Conservation (phyloP, 2,113 vertebrate genomes). For the Proterorhinus semilunaris region DNA sequence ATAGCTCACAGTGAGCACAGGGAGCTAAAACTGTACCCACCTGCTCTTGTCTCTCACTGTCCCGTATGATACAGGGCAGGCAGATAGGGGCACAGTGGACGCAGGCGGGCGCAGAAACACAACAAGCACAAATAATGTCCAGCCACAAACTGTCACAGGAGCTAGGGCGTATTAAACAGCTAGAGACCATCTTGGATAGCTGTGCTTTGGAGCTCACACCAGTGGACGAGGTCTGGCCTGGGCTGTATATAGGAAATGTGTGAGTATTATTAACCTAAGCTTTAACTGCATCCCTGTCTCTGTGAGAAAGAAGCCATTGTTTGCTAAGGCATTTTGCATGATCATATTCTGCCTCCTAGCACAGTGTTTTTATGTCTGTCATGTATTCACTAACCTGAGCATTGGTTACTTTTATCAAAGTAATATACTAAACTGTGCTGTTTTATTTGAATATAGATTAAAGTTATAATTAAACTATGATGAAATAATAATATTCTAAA, state of each 20-base stretch:
- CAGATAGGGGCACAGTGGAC: slow-evolving; percentile 12
- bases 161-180: slow-evolving; percentile 61
- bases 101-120: slow-evolving; percentile 25
- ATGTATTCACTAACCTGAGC: too few species aligned
- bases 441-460: too few species aligned
- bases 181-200: slow-evolving; percentile 72
- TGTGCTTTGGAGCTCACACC: slow-evolving; percentile 76
- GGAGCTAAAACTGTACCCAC: slow-evolving; percentile 65
- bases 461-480: too few species aligned
- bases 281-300: too few species aligned
- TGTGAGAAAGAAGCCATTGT: too few species aligned
- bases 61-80: slow-evolving; percentile 24
- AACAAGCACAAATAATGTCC: slow-evolving; percentile 57
- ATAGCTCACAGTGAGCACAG: slow-evolving; percentile 36
- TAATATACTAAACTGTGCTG: too few species aligned
- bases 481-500: too few species aligned
- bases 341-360: too few species aligned
- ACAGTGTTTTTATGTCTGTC: too few species aligned
- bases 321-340: too few species aligned
- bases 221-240: slow-evolving; percentile 79
- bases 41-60: slow-evolving; percentile 59
- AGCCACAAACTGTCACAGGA: slow-evolving; percentile 45
- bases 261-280: slow-evolving; percentile 64
- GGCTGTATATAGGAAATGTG: slow-evolving; percentile 79
- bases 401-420: too few species aligned